Conservation (phyloP, 2,797 vertebrate genomes). For the Scolopax rusticola region DNA sequence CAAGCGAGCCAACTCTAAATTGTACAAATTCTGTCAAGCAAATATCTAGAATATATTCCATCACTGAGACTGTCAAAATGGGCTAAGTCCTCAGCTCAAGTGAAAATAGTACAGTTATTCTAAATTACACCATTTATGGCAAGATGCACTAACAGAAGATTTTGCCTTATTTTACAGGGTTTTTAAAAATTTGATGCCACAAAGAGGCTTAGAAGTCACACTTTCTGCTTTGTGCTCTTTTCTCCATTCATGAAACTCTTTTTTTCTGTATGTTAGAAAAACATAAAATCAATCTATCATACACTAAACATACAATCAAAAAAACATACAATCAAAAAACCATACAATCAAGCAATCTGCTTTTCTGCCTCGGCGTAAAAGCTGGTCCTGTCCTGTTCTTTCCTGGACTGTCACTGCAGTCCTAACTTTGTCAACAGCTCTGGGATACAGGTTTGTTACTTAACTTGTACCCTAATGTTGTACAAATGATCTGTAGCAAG, state of each 20-base stretch:
- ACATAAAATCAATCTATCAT: too few species aligned
- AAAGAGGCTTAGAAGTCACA: background rate
- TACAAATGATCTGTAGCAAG: conserved; percentile 17
- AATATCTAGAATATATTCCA: conserved; percentile 45
- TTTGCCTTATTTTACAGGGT: background rate
- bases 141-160: background rate
- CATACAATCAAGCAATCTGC: background rate
- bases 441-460: conserved; percentile 16
- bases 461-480: background rate
- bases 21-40: conserved; percentile 50
- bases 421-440: conserved; percentile 14
- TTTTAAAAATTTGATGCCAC: background rate
- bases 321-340: too few species aligned
- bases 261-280: background rate
- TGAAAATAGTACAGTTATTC: conserved; percentile 13
- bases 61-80: conserved; percentile 41
- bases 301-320: too few species aligned
- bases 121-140: background rate
- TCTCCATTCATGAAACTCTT: background rate
- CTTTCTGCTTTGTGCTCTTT: background rate
- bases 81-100: conserved; percentile 25
- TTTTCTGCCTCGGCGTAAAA: conserved; percentile 11
- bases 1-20: conserved; percentile 34
- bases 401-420: background rate
- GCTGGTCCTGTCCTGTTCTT: background rate